These are phyloP conservation scores for Diaperis boleti DNA, from an alignment of 2,888 invertebrate species.

Conservation along the genomic window DNA sequence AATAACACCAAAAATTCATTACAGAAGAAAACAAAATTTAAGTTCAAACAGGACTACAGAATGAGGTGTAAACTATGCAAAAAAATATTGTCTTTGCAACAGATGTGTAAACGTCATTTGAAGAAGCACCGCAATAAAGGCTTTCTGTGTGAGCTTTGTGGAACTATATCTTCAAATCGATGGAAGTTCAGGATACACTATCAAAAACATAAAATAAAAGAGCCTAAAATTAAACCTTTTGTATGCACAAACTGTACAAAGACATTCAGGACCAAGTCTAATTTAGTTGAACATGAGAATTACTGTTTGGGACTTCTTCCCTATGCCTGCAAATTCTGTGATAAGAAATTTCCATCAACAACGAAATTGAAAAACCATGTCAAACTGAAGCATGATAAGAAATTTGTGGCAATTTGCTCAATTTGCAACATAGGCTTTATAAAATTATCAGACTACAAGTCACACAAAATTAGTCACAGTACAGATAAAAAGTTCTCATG, in stretches of 20 bases:
- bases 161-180: constrained; percentile 52
- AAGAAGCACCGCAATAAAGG: constrained; percentile 55
- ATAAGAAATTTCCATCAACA: constrained; percentile 59
- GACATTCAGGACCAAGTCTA: constrained; percentile 59
- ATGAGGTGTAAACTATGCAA: constrained; percentile 60
- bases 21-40: constrained; percentile 1
- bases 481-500: constrained; percentile 63
- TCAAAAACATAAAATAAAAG: constrained; percentile 37
- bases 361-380: constrained; percentile 63
- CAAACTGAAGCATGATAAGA: constrained; percentile 63
- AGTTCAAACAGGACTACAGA: not conserved
- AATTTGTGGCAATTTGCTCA: constrained; percentile 63
- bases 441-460: constrained; percentile 63
- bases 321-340: constrained; percentile 59
- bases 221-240: constrained; percentile 53
- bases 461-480: constrained; percentile 63
- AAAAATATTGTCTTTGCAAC: constrained; percentile 56
- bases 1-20: constrained; percentile 33
- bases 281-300: constrained; percentile 62
- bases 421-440: constrained; percentile 64
- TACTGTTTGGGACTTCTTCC: constrained; percentile 61
- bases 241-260: constrained; percentile 60
- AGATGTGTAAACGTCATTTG: constrained; percentile 56
- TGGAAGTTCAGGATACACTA: constrained; percentile 51
- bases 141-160: constrained; percentile 62